phyloP scores from a whole-genome alignment of 2,797 vertebrate species.

The Thripadectes ignobilis region DNA sequence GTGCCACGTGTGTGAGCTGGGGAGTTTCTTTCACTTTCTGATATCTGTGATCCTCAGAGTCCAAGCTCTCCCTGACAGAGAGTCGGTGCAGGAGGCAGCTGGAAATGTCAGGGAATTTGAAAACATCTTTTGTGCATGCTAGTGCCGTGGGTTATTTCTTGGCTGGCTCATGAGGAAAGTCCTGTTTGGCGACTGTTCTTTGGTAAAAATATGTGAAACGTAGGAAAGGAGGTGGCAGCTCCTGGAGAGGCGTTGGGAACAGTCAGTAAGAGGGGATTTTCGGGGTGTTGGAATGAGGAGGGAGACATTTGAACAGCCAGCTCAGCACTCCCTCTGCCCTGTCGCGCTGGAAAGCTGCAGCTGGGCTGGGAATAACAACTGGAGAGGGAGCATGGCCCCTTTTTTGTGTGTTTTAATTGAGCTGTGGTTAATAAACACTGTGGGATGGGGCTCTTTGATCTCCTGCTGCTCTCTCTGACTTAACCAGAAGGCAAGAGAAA shows the following conservation, averaged over 20 bases:
- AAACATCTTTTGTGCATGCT: conserved; percentile 25
- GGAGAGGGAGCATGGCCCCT: neutral
- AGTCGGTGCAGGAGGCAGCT: neutral
- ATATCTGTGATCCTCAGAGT: neutral
- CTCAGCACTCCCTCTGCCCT: neutral
- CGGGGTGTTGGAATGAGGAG: neutral
- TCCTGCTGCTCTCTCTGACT: conserved; percentile 25
- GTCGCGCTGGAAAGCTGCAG: neutral
- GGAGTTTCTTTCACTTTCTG: neutral
- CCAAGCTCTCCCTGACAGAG: accelerated
- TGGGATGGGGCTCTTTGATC: conserved; percentile 10
- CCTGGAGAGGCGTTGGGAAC: neutral
- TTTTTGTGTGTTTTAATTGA: neutral
- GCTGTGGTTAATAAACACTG: conserved; percentile 3
- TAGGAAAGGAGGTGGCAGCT: conserved; percentile 9
- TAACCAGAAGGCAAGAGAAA: neutral
- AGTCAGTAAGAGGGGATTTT: neutral
- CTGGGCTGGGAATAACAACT: neutral
- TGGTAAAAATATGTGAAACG: neutral
- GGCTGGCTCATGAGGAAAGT: neutral
- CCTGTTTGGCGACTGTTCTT: neutral
- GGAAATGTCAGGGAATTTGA: conserved; percentile 29
- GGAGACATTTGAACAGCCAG: neutral
- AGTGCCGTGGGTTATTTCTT: conserved; percentile 28
- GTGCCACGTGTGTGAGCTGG: neutral